Percentiles rank a stretch among this genome's conserved stretches.
Conservation (phyloP, 2,888 invertebrate genomes). For the Gnatocerus cornutus region DNA sequence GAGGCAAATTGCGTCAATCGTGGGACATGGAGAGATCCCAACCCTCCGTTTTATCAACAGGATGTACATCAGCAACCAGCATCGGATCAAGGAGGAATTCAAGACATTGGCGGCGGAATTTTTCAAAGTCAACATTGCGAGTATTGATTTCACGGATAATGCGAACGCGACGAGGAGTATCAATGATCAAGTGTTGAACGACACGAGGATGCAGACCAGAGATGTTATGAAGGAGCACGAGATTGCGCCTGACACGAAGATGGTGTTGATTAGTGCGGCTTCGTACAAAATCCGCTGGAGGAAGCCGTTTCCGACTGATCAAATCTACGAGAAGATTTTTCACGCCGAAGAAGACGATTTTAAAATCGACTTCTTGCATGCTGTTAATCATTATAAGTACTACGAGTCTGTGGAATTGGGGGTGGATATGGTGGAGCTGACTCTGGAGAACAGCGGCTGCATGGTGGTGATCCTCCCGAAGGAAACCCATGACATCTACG, state of each 20-base stretch:
- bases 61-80: not conserved
- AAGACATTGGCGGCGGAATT: not conserved
- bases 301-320: not conserved
- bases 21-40: not conserved
- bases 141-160: too few relatives aligned
- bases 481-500: slow-evolving; percentile 52
- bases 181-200: too few relatives aligned
- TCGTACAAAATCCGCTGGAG: not conserved
- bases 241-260: not conserved
- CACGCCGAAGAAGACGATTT: not conserved
- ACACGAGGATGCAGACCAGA: too few relatives aligned
- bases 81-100: not conserved
- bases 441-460: slow-evolving; percentile 56
- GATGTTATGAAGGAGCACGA: too few relatives aligned
- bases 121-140: too few relatives aligned
- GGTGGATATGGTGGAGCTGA: slow-evolving; percentile 63
- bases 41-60: not conserved
- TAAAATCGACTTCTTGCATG: slow-evolving; percentile 52
- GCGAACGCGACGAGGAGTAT: too few relatives aligned
- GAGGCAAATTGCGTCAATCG: not conserved
- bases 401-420: slow-evolving; percentile 59
- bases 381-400: slow-evolving; percentile 57
- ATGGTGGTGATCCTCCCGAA: slow-evolving; percentile 60
- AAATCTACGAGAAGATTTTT: not conserved
- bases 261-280: not conserved